A percentile compares a stretch with the other conserved stretches of the same genome.
Conservation (phyloP, 2,797 vertebrate species). For the Notoglanidium macrostoma region DNA sequence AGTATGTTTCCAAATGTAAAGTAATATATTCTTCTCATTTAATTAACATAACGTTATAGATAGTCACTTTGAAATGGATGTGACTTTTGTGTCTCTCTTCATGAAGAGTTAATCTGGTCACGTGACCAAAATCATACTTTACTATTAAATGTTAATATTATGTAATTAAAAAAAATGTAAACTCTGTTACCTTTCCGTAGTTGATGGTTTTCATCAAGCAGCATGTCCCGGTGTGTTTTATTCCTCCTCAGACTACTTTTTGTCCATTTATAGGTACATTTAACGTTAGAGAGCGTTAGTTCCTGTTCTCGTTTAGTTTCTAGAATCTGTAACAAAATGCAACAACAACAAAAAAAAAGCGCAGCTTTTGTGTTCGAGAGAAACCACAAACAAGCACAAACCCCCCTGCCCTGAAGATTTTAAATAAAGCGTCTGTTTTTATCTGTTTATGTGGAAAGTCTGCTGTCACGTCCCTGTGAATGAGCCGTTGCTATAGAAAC, state of each 20-base stretch:
- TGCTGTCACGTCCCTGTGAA: background rate
- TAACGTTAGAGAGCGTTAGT: background rate
- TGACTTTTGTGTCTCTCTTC: background rate
- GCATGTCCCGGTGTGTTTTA: background rate
- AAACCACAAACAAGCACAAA: too few relatives aligned
- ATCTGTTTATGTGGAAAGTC: background rate
- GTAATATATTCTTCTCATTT: background rate
- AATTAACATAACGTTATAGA: background rate
- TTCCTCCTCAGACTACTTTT: background rate
- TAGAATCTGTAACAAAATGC: background rate
- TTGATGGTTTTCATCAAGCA: background rate
- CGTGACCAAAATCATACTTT: background rate
- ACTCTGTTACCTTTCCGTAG: background rate
- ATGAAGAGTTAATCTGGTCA: background rate
- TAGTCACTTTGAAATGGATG: too few relatives aligned
- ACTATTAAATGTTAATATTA: background rate
- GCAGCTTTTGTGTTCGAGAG: too few relatives aligned
- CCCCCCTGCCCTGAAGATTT: too few relatives aligned
- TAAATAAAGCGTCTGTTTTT: too few relatives aligned
- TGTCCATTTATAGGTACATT: background rate
- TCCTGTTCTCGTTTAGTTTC: background rate
- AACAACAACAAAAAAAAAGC: too few relatives aligned
- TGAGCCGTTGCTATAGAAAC: background rate
- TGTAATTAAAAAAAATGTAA: too few relatives aligned
- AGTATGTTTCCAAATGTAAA: rapidly evolving